Base-by-base conservation (phyloP, 2,113 vertebrate species). In the Garra rufa region DNA sequence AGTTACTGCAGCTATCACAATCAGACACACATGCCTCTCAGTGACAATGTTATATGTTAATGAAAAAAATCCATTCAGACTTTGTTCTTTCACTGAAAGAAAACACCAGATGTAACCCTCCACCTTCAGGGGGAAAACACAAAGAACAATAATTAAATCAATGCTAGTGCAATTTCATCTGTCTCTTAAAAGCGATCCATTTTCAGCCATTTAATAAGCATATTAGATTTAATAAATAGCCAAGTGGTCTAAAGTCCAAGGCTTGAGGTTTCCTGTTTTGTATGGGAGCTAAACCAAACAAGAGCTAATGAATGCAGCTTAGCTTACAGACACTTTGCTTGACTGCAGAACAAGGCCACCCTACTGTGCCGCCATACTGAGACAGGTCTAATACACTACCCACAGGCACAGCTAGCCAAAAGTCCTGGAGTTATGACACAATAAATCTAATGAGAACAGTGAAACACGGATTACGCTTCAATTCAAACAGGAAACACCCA, bases 61-160 rank as follows among this genome's bases (percentile, higher is more conserved):
- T 76, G 14, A 65, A 70, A 71, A 69, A 63, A 57, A 75, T 44
- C 24, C 76, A 34, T 79, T 50, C 14, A 73, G 13, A 67, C 76
- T 80, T 80, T 73, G 48, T 73, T 71, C 50, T 46, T 76, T 78
- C 46, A n/a, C 46, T 73, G 38, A 79, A 71, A 79, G 44, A 71
- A 50, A 79, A 80, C 65, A 80, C 65, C 69, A 75, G 82, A 59
- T 26, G 10, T 73, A 61, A 76, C 71, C 57, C 14, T 41, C 24
- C 6, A 76, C 83, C 67, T 50, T 34, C 34, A 78, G 52, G 38
- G 38, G 41, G 57, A 13, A 38, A 75, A 74, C 48, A 65, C 41
- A 85, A 61, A 85, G 6, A n/a, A 73, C 76, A 71, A 71, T 61
- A 85, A 85, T 71, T 71, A 44, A 80, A 71, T 57, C 26, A 78